Evolutionary conservation across 2,113 vertebrate genomes (phyloP).

Genomic region (Aplodontia rufa): DNA sequence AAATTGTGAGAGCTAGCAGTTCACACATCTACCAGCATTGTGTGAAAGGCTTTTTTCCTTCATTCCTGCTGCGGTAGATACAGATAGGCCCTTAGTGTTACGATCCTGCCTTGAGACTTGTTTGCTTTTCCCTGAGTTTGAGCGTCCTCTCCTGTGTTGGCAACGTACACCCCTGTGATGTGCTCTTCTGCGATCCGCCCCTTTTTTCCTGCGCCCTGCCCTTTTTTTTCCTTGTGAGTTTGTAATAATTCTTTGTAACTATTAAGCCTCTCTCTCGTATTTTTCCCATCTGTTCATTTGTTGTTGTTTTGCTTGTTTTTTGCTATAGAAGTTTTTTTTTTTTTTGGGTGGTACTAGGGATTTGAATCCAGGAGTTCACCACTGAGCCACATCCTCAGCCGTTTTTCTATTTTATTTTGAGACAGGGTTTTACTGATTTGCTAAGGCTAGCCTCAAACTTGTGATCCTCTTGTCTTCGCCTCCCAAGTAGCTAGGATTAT

Average conservation of each 20-base stretch:
- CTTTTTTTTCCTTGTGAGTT: neutral
- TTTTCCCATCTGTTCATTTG: neutral
- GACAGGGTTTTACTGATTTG: too few species aligned
- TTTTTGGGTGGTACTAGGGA: too few species aligned
- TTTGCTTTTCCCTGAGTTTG: neutral
- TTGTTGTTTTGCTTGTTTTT: neutral
- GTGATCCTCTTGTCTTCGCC: too few species aligned
- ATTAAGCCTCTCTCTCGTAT: neutral
- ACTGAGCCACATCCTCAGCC: too few species aligned
- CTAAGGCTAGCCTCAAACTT: too few species aligned
- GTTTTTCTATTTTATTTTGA: too few species aligned
- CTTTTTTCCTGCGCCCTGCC: too few species aligned
- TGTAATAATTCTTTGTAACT: neutral
- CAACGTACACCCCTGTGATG: neutral
- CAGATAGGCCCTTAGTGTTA: too few species aligned
- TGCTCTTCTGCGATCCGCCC: neutral
- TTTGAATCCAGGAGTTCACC: too few species aligned
- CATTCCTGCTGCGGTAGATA: neutral
- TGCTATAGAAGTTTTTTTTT: neutral
- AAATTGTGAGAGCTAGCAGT: neutral
- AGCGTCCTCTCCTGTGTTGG: neutral
- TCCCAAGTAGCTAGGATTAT: too few species aligned
- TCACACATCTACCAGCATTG: neutral
- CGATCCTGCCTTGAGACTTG: too few species aligned
- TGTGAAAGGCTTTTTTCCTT: neutral